Evolutionary conservation across 1,140 invertebrate genomes (phyloP).

Genomic region (Drosophila nebulosa): DNA sequence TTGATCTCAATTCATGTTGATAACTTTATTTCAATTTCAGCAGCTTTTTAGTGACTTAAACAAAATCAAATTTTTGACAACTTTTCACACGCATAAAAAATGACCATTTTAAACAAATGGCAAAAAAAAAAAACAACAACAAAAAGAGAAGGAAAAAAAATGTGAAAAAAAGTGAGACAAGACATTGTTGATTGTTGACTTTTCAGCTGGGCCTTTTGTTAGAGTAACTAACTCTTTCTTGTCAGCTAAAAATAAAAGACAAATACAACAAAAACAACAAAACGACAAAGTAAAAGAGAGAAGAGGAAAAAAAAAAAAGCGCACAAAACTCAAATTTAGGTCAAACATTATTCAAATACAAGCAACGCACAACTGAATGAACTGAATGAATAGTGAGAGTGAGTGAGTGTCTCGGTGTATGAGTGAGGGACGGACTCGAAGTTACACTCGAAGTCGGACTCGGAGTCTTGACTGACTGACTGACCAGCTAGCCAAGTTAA

Average conservation of each 20-base stretch:
- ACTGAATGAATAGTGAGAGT: slow-evolving; percentile 58
- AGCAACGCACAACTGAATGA: slow-evolving; percentile 54
- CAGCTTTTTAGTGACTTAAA: slow-evolving; percentile 26
- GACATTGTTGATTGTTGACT: slow-evolving; percentile 75
- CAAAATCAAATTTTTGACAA: slow-evolving; percentile 53
- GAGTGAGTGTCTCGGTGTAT: slow-evolving; percentile 1
- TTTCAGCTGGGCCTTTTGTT: slow-evolving; percentile 67
- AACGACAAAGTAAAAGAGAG: neutral
- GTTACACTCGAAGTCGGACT: neutral
- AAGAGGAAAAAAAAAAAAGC: slow-evolving; percentile 21
- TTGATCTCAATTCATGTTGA: slow-evolving; percentile 37
- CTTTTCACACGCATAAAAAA: slow-evolving; percentile 71
- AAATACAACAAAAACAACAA: slow-evolving; percentile 43
- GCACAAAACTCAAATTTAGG: slow-evolving; percentile 71
- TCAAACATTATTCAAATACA: slow-evolving; percentile 78
- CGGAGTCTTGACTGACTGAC: slow-evolving; percentile 5
- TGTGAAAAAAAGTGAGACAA: slow-evolving; percentile 37
- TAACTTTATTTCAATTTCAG: slow-evolving; percentile 28
- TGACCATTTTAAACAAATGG: slow-evolving; percentile 50
- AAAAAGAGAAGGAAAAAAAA: slow-evolving; percentile 30
- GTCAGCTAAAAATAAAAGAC: slow-evolving; percentile 37
- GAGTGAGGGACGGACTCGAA: neutral
- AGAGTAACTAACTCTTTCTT: slow-evolving; percentile 69
- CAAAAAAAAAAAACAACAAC: slow-evolving; percentile 51
- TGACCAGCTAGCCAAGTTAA: neutral